phyloP scores from a whole-genome alignment of 1,140 invertebrate genomes.

The Palaemon carinicauda region DNA sequence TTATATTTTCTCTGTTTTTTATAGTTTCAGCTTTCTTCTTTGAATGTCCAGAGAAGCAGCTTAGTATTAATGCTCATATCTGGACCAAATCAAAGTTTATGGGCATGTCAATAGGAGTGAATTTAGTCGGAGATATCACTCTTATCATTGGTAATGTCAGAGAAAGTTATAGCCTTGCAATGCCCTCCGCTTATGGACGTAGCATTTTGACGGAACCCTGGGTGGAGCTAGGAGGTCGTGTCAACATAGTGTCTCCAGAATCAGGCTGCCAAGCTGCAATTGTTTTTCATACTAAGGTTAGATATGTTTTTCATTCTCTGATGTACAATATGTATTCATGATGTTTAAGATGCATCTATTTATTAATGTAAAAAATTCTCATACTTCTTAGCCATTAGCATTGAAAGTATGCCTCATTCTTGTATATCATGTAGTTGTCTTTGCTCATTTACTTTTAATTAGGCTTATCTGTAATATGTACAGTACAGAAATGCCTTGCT shows the following conservation, averaged over 20 bases:
- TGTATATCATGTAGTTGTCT: no score
- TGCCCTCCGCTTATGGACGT: conserved; percentile 95
- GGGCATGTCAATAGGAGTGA: conserved; percentile 85
- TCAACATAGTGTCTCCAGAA: conserved; percentile 87
- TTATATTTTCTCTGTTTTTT: not conserved
- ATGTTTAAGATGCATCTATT: not conserved
- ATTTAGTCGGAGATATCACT: conserved; percentile 66
- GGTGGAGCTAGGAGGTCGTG: conserved; percentile 93
- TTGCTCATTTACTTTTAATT: no score
- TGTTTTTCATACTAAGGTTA: conserved; percentile 68
- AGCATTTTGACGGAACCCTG: conserved; percentile 92
- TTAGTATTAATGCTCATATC: conserved; percentile 91
- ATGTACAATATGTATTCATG: no score
- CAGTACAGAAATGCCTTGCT: no score
- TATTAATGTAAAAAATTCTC: not conserved
- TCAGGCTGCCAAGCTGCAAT: conserved; percentile 78
- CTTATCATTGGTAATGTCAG: conserved; percentile 38
- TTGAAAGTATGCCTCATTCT: no score
- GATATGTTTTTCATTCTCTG: not conserved
- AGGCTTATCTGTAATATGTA: no score
- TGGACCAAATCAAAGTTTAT: conserved; percentile 99
- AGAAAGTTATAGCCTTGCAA: conserved; percentile 84
- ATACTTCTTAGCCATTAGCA: no score
- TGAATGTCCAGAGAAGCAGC: conserved; percentile 88
- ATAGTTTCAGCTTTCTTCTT: conserved; percentile 98